Evolutionary conservation across 2,113 vertebrate genomes (phyloP).

Genomic region (Gadus chalcogrammus): DNA sequence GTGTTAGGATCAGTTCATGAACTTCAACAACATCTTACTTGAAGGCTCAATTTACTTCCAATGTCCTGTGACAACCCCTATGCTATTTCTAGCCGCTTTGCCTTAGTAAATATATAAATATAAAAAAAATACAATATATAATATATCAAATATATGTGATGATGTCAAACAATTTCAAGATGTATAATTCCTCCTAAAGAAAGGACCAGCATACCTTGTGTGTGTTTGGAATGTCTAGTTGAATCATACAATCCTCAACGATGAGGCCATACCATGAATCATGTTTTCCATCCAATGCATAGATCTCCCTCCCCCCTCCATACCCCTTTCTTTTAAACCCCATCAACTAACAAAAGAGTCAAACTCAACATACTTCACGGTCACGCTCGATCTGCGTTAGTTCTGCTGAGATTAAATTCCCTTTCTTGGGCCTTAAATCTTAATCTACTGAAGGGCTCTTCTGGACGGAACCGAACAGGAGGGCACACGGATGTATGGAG

Average conservation of each 20-base stretch:
- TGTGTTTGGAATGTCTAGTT: constrained; percentile 18
- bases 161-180: no score
- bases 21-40: no score
- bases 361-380: constrained; percentile 22
- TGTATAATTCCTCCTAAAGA: no score
- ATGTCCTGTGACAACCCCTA: no score
- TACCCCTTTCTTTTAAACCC: constrained; percentile 28
- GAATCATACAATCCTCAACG: constrained; percentile 7
- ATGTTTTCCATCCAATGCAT: constrained; percentile 39
- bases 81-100: no score
- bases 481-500: constrained; percentile 38
- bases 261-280: constrained; percentile 31
- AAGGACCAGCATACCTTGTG: constrained; percentile 20
- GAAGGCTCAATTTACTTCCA: no score
- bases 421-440: constrained; percentile 19
- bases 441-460: constrained; percentile 42
- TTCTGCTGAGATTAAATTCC: not conserved
- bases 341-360: constrained; percentile 28
- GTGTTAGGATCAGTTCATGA: no score
- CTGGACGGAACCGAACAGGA: constrained; percentile 50
- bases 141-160: no score
- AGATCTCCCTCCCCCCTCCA: constrained; percentile 22
- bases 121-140: no score
- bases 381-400: constrained; percentile 5
- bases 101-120: no score